phyloP scores from a whole-genome alignment of 2,797 vertebrate species.

The Natrix natrix region DNA sequence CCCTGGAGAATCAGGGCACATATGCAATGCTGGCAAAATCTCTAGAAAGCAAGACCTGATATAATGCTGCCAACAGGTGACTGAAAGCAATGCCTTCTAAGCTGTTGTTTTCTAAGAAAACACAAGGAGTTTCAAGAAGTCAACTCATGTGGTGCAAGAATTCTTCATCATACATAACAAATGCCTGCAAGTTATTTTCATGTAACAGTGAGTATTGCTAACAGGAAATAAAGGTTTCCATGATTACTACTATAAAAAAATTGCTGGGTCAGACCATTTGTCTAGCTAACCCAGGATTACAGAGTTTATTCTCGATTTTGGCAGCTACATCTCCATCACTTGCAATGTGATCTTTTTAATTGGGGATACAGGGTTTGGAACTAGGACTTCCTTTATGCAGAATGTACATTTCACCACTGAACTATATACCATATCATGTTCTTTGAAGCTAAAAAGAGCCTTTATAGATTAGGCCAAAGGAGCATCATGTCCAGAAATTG shows the following conservation, averaged over 20 bases:
- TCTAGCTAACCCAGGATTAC: neutral
- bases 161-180: neutral
- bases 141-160: neutral
- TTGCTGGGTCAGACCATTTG: neutral
- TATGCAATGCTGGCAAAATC: accelerated
- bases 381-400: neutral
- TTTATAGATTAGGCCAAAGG: neutral
- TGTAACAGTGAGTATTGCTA: neutral
- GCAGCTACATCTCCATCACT: neutral
- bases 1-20: neutral
- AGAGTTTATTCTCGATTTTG: neutral
- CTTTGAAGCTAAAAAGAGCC: neutral
- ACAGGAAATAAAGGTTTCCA: neutral
- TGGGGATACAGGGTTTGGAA: neutral
- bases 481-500: neutral
- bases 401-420: neutral
- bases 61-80: neutral
- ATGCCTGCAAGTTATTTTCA: neutral
- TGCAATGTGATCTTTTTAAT: neutral
- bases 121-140: neutral
- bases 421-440: neutral
- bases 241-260: neutral
- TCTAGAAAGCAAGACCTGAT: slow-evolving; percentile 13
- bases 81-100: neutral
- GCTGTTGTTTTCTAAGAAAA: neutral